Evolutionary conservation across 2,113 vertebrate genomes (phyloP), one percentile per base, ranked within the genome.

Genomic region (Campylorhamphus procurvoides): DNA sequence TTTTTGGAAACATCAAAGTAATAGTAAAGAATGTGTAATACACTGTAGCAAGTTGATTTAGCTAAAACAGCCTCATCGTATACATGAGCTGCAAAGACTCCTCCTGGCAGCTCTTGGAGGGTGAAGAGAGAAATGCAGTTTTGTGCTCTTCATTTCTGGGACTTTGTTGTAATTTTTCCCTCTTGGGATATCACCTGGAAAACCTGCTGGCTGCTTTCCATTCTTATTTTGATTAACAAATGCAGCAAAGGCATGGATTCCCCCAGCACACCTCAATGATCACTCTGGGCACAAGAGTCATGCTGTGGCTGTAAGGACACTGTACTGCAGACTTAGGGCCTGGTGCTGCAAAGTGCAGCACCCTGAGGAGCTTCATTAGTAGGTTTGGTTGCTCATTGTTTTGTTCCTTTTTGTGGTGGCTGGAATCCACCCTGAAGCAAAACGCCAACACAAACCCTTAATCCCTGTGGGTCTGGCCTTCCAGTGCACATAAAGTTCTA

Each of bases 1-100:
- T 82, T 93, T 93, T 95, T 79, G 64, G 91, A 76, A 66, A 85
- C 50, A 73, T 84, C 53, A 55, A 60, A 90, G 67, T 59, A 66
- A 60, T 58, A 77, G 44, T 77, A 64, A 93, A 42, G 73, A 63
- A 72, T 29, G 62, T 87, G 62, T 79, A 91, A 86, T 55, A 11
- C 33, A 37, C 37, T 63, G 40, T n/a, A 47, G 60, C 68, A 64
- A 79, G 79, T 19, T 72, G 59, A 53, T 81, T 74, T 80, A 64
- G 49, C 28, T 86, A 72, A 81, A 83, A 46, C 67, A 91, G 62
- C 90, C 52, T 95, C 46, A 2, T 25, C 80, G 18, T 22, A 12
- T 62, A 9, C 14, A 12, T 64, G 58, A 94, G 35, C 50, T 83
- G 29, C 47, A 56, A 40, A 91, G 37, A 62, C 25, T 69, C 52